Conservation (phyloP, 1,140 invertebrate species). For the Saccostrea cuccullata region DNA sequence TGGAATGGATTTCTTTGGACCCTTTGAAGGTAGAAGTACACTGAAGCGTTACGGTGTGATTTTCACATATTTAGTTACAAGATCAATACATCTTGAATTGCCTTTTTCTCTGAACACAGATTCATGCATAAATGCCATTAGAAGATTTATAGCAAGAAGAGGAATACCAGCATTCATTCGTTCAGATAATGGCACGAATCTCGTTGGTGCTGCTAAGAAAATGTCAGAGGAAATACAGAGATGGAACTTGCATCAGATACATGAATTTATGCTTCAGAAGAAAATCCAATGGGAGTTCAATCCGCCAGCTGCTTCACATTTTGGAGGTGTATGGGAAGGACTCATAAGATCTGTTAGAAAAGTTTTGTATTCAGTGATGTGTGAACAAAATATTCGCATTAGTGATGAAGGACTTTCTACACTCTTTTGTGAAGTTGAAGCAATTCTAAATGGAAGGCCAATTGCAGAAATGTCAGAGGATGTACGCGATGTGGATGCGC, state of each 20-base stretch:
- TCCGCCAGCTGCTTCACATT: constrained; percentile 66
- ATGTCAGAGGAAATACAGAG: constrained; percentile 52
- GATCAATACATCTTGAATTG: constrained; percentile 57
- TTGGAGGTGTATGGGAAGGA: constrained; percentile 65
- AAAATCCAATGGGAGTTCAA: constrained; percentile 78
- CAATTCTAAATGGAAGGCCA: constrained; percentile 59
- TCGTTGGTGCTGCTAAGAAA: constrained; percentile 63
- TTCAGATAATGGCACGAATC: constrained; percentile 60
- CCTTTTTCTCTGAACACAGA: constrained; percentile 51
- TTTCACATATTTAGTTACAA: constrained; percentile 44
- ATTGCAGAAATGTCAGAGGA: constrained; percentile 44
- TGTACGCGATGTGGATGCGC: constrained; percentile 44
- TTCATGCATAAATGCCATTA: constrained; percentile 56
- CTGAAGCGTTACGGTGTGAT: constrained; percentile 52
- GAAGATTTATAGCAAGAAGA: constrained; percentile 58
- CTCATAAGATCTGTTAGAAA: constrained; percentile 71
- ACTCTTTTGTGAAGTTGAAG: too few species aligned
- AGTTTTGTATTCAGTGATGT: constrained; percentile 54
- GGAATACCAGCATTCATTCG: constrained; percentile 53
- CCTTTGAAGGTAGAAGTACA: constrained; percentile 47
- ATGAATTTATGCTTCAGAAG: constrained; percentile 36
- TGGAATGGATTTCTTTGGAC: constrained; percentile 64
- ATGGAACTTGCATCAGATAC: constrained; percentile 59
- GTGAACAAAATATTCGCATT: constrained; percentile 44
- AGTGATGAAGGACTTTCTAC: constrained; percentile 56